Conservation (phyloP, 2,113 vertebrate genomes). For the Pachyramphus minor region DNA sequence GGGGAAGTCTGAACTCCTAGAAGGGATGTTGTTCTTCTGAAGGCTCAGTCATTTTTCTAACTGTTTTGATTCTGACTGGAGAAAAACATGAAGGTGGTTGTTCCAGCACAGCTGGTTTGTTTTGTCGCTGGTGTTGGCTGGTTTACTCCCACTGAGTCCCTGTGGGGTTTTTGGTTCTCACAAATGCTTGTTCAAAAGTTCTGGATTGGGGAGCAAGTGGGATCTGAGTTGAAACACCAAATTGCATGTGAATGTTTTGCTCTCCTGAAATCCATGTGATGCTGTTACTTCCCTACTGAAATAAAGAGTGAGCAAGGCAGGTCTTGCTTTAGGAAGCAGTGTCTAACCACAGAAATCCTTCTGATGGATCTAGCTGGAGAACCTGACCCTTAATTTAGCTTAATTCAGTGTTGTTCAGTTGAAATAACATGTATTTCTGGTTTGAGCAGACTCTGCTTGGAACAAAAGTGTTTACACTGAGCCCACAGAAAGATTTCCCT, state of each 20-base stretch:
- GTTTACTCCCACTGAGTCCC: neutral
- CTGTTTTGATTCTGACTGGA: neutral
- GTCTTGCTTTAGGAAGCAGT: neutral
- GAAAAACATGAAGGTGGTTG: neutral
- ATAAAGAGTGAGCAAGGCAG: neutral
- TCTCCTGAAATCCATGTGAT: neutral
- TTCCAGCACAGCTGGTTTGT: neutral
- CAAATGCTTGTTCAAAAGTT: neutral
- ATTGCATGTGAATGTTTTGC: neutral
- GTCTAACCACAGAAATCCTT: neutral
- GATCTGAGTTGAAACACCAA: neutral
- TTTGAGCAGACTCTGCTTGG: neutral
- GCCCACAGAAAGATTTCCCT: neutral
- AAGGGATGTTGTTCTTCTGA: neutral
- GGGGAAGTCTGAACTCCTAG: neutral
- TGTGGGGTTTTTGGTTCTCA: neutral
- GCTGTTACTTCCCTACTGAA: neutral
- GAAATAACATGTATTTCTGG: neutral
- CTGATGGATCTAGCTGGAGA: neutral
- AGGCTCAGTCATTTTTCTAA: fast-evolving
- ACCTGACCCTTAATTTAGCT: neutral
- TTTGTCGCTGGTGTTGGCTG: neutral
- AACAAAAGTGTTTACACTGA: neutral
- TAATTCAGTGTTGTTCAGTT: neutral
- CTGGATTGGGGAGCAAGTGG: neutral